phyloP scores from a whole-genome alignment of 1,140 invertebrate genomes.

The Aphelinus certus region DNA sequence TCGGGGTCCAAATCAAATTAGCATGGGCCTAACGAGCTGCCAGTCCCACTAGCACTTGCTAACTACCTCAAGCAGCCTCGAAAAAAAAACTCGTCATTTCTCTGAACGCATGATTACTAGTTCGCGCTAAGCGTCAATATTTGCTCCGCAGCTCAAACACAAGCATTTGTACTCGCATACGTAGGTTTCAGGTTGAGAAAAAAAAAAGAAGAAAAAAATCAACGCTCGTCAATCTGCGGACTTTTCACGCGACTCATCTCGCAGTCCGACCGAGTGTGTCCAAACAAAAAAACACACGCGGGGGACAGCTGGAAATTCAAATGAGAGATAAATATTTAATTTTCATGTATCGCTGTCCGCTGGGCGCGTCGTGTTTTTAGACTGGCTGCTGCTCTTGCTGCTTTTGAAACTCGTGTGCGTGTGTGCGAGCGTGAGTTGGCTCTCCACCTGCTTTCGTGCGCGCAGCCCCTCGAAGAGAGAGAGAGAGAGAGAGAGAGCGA shows the following conservation, averaged over 20 bases:
- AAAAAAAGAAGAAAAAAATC: not conserved
- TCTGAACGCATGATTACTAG: slow-evolving; percentile 47
- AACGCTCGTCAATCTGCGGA: not conserved
- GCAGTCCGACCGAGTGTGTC: not conserved
- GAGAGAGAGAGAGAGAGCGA: not conserved
- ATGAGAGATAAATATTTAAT: slow-evolving; percentile 33
- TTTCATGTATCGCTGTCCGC: not conserved
- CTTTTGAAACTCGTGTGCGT: not conserved
- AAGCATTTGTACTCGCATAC: slow-evolving; percentile 16
- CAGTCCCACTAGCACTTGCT: no score
- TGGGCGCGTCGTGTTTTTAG: no score
- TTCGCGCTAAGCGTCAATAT: slow-evolving; percentile 45
- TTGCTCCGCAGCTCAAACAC: slow-evolving; percentile 32
- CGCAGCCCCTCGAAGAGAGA: no score
- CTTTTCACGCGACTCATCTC: no score
- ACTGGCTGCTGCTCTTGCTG: not conserved
- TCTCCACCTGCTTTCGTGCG: no score
- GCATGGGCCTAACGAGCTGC: no score
- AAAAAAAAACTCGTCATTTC: slow-evolving; percentile 7
- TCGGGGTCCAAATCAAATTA: no score
- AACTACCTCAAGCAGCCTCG: no score
- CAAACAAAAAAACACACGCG: not conserved
- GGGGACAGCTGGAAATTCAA: slow-evolving; percentile 22
- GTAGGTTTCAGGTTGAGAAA: not conserved
- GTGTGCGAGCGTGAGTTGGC: no score